Evolutionary conservation across 2,888 invertebrate species (phyloP), one percentile per base, ranked within the genome.

Genomic region (Lepidocyrtinus sp.): DNA sequence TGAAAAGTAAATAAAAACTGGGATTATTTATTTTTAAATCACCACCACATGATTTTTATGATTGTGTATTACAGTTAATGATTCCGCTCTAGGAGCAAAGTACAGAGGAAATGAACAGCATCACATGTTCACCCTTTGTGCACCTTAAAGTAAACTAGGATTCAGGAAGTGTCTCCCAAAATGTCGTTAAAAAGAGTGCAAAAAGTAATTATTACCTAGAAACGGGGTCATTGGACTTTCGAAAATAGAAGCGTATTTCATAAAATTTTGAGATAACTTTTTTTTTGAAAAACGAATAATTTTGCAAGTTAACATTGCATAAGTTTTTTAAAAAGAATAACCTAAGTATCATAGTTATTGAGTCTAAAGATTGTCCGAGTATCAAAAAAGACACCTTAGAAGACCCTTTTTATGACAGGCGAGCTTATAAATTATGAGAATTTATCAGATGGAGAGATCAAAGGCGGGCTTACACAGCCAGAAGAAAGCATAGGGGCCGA

Each of bases 381-480:
- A 9, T 36, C 36, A 36, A 36, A 36, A 36, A 36, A 36, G 36
- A 5, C 9, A 12, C 55, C n/a, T n/a, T n/a, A n/a, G 1, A 50
- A 61, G 64, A 24, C 55, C 67, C 19, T 5, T 12, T 12, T 3
- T 75, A 67, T 61, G 75, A 75, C 75, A 75, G 75, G 75, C 22
- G 67, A 67, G 59, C 75, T 67, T 67, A 75, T 75, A 75, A 75
- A 75, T 75, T 61, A 67, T 75, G 36, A 67, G 45, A 68, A 55
- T 71, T 74, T 75, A 75, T 75, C 75, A 75, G 75, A 75, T 75
- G 75, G 75, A 75, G 75, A 75, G 75, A 75, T 75, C 75, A 75
- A 75, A 75, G 75, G 75, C 75, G 75, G 75, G 75, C 59, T 75
- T 65, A 74, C 74, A 27, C 25, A 74, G 55, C 9, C 15, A 71